Base-by-base conservation (phyloP, 2,888 invertebrate genomes). In the Phymatocera aterrima region DNA sequence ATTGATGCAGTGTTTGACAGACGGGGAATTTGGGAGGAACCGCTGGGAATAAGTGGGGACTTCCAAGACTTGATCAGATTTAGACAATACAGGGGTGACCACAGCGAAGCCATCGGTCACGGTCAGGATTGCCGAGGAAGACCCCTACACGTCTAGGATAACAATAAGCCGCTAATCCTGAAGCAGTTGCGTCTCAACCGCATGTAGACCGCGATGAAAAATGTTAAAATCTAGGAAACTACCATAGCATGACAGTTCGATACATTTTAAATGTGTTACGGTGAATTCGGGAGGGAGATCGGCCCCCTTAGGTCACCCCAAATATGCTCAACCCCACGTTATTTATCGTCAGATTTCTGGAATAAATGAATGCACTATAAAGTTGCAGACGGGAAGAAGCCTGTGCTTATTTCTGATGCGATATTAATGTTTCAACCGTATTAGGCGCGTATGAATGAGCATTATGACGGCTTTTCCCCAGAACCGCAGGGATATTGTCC, bases 241-340 rank as follows among this genome's bases (percentile, higher is more conserved):
- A 84, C 85, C 82, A 83, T 80, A 82, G 85, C 87, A 85, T 90
- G 90, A 90, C 90, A 89, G 89, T 90, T 89, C 90, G 89, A 90
- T 90, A 90, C 90, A 90, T 90, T 90, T 90, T 90, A 90, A 90
- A 90, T 90, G 90, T 87, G 89, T 89, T 89, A 86, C 88, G 87
- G 86, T 87, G 89, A 87, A 89, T 90, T 90, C 90, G 87, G 83
- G 87, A 84, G 83, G 78, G 57, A 28, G 78, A 78, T 78, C 72
- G 34, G 48, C 72, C 60, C 64, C 57, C 70, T 12, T 43, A 65
- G 65, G 78, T 72, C 72, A 72, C 81, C 84, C 83, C 87, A 86
- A 88, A 88, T 87, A 87, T 87, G 86, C 83, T 86, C 60, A 40
- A 57, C 75, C 75, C 75, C 3, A 75, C 86, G 88, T 90, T 90